Percentiles rank a stretch among this genome's conserved stretches.
Evolutionary conservation across 2,888 invertebrate genomes (phyloP).

Genomic region (Diabrotica balteata): DNA sequence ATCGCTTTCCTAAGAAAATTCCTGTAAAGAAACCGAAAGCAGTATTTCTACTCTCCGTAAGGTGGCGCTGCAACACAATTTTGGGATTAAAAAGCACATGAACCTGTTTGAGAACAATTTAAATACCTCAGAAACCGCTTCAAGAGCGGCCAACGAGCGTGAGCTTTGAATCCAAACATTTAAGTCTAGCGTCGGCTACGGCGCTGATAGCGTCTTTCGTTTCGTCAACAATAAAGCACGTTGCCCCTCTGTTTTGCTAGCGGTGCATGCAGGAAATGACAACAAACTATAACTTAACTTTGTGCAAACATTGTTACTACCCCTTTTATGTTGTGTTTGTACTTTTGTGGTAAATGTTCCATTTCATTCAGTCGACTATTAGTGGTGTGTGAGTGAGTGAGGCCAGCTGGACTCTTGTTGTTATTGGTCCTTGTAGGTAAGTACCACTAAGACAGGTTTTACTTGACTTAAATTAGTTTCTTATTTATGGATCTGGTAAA

Average conservation of each 20-base stretch:
- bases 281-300: slow-evolving; percentile 11
- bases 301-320: slow-evolving; percentile 2
- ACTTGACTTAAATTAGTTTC: slow-evolving; percentile 11
- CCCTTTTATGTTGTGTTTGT: slow-evolving; percentile 13
- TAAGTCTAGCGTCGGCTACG: slow-evolving; percentile 42
- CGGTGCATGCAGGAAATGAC: slow-evolving; percentile 24
- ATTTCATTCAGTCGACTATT: slow-evolving; percentile 4
- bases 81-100: slow-evolving; percentile 20
- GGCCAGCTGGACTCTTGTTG: not conserved
- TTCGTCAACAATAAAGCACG: slow-evolving; percentile 27
- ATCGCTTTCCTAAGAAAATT: too few relatives aligned
- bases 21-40: too few relatives aligned
- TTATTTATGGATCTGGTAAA: too few relatives aligned
- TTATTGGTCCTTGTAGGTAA: slow-evolving; percentile 23
- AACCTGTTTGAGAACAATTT: slow-evolving; percentile 48
- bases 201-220: slow-evolving; percentile 35
- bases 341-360: slow-evolving; percentile 10
- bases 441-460: slow-evolving; percentile 26
- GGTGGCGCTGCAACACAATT: slow-evolving; percentile 14
- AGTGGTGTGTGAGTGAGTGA: slow-evolving; percentile 19
- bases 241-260: slow-evolving; percentile 12
- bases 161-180: slow-evolving; percentile 42
- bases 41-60: not conserved
- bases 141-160: not conserved
- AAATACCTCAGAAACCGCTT: slow-evolving; percentile 44